phyloP scores from a whole-genome alignment of 1,140 invertebrate species.

The Drosophila watanabei region DNA sequence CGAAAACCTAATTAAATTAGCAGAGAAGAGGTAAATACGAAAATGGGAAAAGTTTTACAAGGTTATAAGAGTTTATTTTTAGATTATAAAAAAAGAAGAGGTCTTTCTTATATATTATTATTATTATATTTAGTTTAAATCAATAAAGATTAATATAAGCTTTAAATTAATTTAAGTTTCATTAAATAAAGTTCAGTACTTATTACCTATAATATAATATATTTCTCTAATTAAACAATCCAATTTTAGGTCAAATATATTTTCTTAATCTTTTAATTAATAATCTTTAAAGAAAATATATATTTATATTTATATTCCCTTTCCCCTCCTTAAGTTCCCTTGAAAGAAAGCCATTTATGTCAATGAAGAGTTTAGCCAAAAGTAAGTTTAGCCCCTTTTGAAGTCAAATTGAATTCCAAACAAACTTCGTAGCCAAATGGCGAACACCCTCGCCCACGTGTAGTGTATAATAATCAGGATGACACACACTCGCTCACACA shows the following conservation, averaged over 20 bases:
- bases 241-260: background rate
- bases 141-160: background rate
- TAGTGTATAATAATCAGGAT: constrained; percentile 55
- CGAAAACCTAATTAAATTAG: constrained; percentile 49
- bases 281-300: background rate
- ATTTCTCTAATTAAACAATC: no score
- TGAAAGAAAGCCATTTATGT: constrained; percentile 6
- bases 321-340: background rate
- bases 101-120: no score
- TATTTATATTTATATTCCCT: no score
- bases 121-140: no score
- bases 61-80: background rate
- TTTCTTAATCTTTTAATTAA: background rate
- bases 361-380: constrained; percentile 3
- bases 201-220: no score
- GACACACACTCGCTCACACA: constrained; percentile 16
- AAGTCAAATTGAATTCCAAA: constrained; percentile 25
- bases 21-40: background rate
- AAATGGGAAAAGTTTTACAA: background rate
- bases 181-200: no score
- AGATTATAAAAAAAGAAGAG: background rate
- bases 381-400: background rate
- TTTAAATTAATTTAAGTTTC: background rate
- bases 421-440: constrained; percentile 20
- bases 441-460: constrained; percentile 10